Evolutionary conservation across 2,113 vertebrate genomes (phyloP).

Genomic region (Boulengerochromis microlepis): DNA sequence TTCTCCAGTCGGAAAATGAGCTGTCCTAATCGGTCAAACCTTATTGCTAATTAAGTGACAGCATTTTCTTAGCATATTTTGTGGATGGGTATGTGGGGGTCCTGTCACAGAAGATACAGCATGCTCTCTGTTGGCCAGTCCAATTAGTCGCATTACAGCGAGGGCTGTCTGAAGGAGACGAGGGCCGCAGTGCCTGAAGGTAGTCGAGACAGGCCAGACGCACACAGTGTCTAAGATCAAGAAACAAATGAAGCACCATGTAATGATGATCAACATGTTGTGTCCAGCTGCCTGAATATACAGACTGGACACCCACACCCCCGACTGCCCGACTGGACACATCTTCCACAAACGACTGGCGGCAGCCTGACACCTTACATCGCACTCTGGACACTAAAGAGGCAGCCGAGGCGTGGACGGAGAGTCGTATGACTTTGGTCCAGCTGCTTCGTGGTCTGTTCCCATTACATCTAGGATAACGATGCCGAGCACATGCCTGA

Average conservation of each 20-base stretch:
- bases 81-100: conserved; percentile 7
- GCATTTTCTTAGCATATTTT: conserved; percentile 51
- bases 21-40: conserved; percentile 34
- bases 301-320: neutral
- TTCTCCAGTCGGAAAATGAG: conserved; percentile 29
- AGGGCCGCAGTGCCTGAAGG: conserved; percentile 12
- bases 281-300: conserved; percentile 7
- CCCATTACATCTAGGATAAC: conserved; percentile 10
- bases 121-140: conserved; percentile 19
- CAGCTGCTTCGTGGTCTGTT: conserved; percentile 20
- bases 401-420: neutral
- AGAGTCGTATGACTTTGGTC: neutral
- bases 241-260: neutral
- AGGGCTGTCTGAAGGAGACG: conserved; percentile 20
- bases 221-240: neutral
- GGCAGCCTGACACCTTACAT: conserved; percentile 3
- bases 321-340: neutral
- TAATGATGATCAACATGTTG: neutral
- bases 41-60: conserved; percentile 48
- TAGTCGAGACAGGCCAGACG: neutral
- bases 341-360: neutral
- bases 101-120: conserved; percentile 34
- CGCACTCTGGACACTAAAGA: neutral
- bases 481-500: conserved; percentile 30
- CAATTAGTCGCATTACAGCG: conserved; percentile 60